These are phyloP conservation scores for Euborellia annulipes DNA, from an alignment of 1,140 invertebrate species.

Conservation along the genomic window DNA sequence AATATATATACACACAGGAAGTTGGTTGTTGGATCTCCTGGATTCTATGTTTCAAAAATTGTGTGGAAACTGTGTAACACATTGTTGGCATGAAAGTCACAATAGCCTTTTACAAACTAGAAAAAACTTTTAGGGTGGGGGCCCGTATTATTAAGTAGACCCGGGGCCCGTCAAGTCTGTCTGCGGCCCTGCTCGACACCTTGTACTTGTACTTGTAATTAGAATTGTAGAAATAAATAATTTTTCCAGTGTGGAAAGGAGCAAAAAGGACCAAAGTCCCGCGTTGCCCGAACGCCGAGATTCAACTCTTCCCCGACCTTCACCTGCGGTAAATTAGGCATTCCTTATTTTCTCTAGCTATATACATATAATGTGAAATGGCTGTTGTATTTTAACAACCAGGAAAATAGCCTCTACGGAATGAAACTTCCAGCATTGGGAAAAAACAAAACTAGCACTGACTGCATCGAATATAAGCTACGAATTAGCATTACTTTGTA, in stretches of 20 bases:
- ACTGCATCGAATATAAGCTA: background rate
- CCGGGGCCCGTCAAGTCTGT: too few species aligned
- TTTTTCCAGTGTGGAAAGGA: conserved; percentile 9
- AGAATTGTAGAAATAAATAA: background rate
- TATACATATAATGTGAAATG: background rate
- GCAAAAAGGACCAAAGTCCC: conserved; percentile 5
- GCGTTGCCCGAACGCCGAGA: conserved; percentile 4
- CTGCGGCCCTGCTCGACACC: background rate
- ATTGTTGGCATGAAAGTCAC: too few species aligned
- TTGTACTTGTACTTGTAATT: conserved; percentile 1
- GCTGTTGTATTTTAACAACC: background rate
- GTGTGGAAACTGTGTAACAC: too few species aligned
- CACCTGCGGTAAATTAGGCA: conserved; percentile 9
- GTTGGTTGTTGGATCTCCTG: too few species aligned
- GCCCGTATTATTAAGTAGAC: too few species aligned
- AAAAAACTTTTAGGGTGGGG: too few species aligned
- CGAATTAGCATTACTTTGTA: background rate
- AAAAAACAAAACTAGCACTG: background rate
- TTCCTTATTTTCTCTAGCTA: background rate
- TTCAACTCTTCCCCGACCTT: conserved; percentile 9
- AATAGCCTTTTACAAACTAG: too few species aligned
- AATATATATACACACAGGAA: too few species aligned
- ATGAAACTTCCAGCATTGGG: background rate
- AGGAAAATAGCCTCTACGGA: background rate
- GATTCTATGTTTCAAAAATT: too few species aligned